Percentiles rank a stretch among this genome's conserved stretches.
Conservation (phyloP, 2,888 invertebrate species). For the Drosophila affinis region DNA sequence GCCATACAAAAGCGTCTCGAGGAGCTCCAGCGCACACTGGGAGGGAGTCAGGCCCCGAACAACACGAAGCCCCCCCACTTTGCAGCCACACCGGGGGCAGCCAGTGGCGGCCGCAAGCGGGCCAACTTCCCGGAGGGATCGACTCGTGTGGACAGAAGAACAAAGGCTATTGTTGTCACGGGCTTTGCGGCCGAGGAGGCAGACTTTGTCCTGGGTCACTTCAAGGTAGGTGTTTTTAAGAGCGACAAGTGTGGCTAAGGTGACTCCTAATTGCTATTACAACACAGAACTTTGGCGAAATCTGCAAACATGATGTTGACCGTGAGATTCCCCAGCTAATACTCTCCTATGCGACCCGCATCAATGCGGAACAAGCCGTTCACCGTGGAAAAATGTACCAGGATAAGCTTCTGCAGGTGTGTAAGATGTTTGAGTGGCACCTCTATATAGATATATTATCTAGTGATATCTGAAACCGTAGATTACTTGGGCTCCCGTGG, state of each 20-base stretch:
- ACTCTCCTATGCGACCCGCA: conserved; percentile 83
- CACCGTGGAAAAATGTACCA: conserved; percentile 86
- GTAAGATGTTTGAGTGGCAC: conserved; percentile 75
- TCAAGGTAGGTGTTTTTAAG: conserved; percentile 87
- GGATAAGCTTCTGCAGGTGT: conserved; percentile 90
- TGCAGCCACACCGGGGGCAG: conserved; percentile 35
- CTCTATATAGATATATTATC: neutral
- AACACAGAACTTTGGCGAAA: conserved; percentile 92
- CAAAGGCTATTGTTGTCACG: conserved; percentile 92
- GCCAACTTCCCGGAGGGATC: conserved; percentile 82
- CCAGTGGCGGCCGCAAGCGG: conserved; percentile 67
- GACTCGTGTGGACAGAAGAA: conserved; percentile 91
- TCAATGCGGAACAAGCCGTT: conserved; percentile 84
- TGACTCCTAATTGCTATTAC: neutral
- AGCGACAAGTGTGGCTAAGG: neutral
- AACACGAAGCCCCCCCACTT: conserved; percentile 33
- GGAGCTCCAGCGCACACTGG: conserved; percentile 86
- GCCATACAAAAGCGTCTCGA: conserved; percentile 91
- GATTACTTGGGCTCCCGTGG: conserved; percentile 81
- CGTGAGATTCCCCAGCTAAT: conserved; percentile 87
- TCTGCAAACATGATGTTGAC: conserved; percentile 91
- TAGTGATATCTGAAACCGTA: conserved; percentile 10
- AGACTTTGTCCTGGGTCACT: conserved; percentile 91
- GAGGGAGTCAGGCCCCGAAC: conserved; percentile 36
- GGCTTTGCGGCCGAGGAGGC: conserved; percentile 94